Base-by-base conservation (phyloP, 2,797 vertebrate species). In the Oophaga sylvatica region DNA sequence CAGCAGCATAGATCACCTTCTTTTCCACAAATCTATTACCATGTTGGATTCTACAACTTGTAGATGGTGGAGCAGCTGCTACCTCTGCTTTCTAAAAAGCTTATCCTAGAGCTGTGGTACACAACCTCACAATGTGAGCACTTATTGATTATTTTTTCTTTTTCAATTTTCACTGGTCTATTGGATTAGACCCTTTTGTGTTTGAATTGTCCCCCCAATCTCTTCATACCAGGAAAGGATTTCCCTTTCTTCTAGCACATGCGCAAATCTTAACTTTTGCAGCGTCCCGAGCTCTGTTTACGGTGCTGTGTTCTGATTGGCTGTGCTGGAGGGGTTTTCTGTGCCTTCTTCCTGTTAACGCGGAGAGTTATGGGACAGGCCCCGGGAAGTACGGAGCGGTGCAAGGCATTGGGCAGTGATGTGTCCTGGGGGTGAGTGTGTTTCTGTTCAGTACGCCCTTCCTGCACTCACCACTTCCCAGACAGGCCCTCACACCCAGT, bases 341-440 rank as follows among this genome's bases (percentile, higher is more conserved):
- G 93, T 91, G 92, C 92, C 90, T 92, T 92, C 92, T 91, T 93
- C 94, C 94, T 92, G 91, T 90, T 94, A 94, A 94, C 94, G 94
- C 92, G 90, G 91, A 91, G 93, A 91, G 91, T 90, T 92, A 90
- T 84, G 92, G 92, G 94, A 92, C 90, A 92, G 90, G 91, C 84
- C 88, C 84, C 75, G 92, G 92, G 75, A 91, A 90, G 92, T 92
- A 93, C 90, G 91, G 92, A 82, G 67, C 89, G 81, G 85, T 90
- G 77, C 87, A 82, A 84, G 86, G 85, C 81, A 83, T 70, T 85
- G 85, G 86, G 81, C 89, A 80, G 81, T 84, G 77, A 76, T 83
- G 81, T 85, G 85, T 83, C 53, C 59, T 83, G 45, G 70, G 89
- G 85, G 86, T 90, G 86, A 87, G 89, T 90, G 45, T 84, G 73